These are phyloP conservation scores for Crypturellus tataupa DNA, from an alignment of 2,797 vertebrate genomes.

Conservation along the genomic window DNA sequence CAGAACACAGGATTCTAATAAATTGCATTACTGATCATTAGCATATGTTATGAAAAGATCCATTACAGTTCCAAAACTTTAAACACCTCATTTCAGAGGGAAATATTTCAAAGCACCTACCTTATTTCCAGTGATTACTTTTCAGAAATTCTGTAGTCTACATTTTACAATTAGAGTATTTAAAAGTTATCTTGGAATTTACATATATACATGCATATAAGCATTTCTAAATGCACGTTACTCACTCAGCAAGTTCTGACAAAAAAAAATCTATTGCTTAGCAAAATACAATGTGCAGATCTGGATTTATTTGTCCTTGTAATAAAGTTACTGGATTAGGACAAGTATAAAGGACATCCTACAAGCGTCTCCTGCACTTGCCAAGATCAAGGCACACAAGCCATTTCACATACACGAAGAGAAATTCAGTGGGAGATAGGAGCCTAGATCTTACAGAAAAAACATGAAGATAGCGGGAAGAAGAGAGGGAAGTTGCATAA, in stretches of 20 bases:
- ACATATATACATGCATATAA: not conserved
- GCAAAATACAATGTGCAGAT: not conserved
- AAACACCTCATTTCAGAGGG: not conserved
- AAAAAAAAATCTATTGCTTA: not conserved
- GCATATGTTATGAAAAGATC: not conserved
- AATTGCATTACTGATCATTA: not conserved
- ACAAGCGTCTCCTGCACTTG: not conserved
- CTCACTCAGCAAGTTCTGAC: not conserved
- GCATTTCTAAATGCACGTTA: not conserved
- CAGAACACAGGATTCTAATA: not conserved
- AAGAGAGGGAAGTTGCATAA: not conserved
- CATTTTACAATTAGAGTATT: not conserved
- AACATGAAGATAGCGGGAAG: not conserved
- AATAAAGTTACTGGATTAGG: constrained; percentile 4
- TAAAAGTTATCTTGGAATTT: not conserved
- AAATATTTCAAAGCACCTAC: not conserved
- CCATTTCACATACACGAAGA: not conserved
- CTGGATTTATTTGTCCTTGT: not conserved
- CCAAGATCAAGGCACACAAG: not conserved
- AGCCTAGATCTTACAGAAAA: not conserved
- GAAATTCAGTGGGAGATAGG: not conserved
- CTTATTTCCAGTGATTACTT: not conserved
- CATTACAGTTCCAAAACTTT: not conserved
- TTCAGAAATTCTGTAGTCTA: not conserved
- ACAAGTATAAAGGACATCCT: not conserved